phyloP scores from a whole-genome alignment of 2,888 invertebrate genomes.

The Prosopocoilus inquinatus region DNA sequence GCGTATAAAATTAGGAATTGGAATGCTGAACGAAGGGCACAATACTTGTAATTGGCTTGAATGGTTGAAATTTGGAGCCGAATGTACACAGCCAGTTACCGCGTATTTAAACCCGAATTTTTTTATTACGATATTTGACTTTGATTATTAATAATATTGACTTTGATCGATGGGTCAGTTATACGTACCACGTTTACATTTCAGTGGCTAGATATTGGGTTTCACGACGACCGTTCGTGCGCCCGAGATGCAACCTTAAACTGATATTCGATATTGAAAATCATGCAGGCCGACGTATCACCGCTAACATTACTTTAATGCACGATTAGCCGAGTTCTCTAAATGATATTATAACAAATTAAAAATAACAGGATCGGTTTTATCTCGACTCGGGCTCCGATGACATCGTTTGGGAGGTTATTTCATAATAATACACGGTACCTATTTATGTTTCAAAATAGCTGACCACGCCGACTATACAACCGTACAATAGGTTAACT shows the following conservation, averaged over 20 bases:
- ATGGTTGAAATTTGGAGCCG: constrained; percentile 15
- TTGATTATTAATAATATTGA: constrained; percentile 52
- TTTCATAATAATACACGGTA: not conserved
- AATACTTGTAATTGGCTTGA: constrained; percentile 14
- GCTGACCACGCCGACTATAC: not conserved
- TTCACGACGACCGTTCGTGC: constrained; percentile 5
- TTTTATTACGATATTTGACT: constrained; percentile 40
- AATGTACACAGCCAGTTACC: constrained; percentile 8
- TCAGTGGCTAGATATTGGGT: constrained; percentile 29
- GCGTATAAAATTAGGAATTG: not conserved
- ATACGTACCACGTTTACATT: constrained; percentile 39
- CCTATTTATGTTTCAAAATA: no score
- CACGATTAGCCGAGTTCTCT: constrained; percentile 16
- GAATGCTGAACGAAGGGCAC: not conserved
- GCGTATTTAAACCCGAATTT: constrained; percentile 27
- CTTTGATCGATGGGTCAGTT: constrained; percentile 48
- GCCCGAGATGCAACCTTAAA: constrained; percentile 13
- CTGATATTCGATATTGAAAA: constrained; percentile 11
- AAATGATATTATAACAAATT: constrained; percentile 16
- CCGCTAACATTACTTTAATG: constrained; percentile 1
- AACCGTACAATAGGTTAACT: not conserved
- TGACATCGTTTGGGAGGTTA: constrained; percentile 7
- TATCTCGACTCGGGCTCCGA: not conserved
- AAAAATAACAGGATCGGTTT: not conserved
- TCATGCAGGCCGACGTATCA: constrained; percentile 1